Percentiles rank a stretch among this genome's conserved stretches.
Conservation (phyloP, 2,888 invertebrate genomes). For the Liopterus haemorrhoidalis region DNA sequence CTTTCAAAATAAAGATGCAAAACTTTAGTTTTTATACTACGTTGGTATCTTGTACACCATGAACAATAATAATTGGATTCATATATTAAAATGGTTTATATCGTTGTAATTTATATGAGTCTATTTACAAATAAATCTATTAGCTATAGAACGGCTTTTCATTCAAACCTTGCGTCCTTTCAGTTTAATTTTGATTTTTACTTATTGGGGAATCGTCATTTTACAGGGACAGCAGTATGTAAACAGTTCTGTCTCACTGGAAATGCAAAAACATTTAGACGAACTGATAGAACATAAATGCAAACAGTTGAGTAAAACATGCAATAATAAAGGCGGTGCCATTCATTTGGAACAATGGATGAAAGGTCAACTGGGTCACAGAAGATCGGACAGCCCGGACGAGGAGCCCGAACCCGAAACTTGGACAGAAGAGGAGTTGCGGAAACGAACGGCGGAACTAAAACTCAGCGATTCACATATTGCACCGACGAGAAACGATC, state of each 20-base stretch:
- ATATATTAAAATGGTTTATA: conserved; percentile 21
- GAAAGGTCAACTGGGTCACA: conserved; percentile 64
- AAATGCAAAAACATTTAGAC: conserved; percentile 50
- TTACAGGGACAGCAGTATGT: conserved; percentile 42
- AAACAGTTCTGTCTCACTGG: conserved; percentile 38
- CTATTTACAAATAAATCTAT: conserved; percentile 45
- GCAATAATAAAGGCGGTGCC: conserved; percentile 64
- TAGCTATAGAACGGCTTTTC: conserved; percentile 43
- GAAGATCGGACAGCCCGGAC: conserved; percentile 38
- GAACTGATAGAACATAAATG: conserved; percentile 60
- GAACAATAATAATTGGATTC: conserved; percentile 17
- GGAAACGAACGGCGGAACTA: conserved; percentile 64
- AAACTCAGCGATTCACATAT: conserved; percentile 51
- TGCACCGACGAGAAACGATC: conserved; percentile 21
- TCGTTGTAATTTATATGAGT: conserved; percentile 30
- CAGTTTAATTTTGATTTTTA: not conserved
- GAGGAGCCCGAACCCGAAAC: conserved; percentile 55
- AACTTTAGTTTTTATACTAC: conserved; percentile 22
- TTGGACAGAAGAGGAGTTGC: conserved; percentile 69
- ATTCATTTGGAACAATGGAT: conserved; percentile 75
- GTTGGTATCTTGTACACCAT: conserved; percentile 23
- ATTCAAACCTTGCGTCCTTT: conserved; percentile 27
- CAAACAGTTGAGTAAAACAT: conserved; percentile 56
- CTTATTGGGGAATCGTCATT: conserved; percentile 24
- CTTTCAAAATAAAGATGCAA: conserved; percentile 9